Evolutionary conservation across 2,888 invertebrate species (phyloP).

Genomic region (Congeria kusceri): DNA sequence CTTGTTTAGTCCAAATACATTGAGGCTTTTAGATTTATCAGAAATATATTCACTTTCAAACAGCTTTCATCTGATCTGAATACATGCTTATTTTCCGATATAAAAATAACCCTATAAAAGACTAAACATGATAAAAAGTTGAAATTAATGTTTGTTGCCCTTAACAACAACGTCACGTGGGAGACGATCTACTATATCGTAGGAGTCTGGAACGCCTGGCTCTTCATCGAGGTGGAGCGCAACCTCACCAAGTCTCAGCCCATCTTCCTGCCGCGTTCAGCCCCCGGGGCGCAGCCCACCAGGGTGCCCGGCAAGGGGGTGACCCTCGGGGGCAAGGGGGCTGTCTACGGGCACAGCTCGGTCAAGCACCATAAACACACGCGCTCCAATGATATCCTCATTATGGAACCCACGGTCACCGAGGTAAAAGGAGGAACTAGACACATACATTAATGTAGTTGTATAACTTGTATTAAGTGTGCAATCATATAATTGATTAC

Average conservation of each 20-base stretch:
- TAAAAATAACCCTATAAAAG: too few relatives aligned
- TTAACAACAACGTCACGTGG: not conserved
- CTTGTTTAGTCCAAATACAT: too few relatives aligned
- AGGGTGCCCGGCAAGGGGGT: not conserved
- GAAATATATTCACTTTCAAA: too few relatives aligned
- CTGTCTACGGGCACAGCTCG: constrained; percentile 21
- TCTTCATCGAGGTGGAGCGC: constrained; percentile 35
- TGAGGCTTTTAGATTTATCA: too few relatives aligned
- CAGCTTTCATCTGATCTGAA: too few relatives aligned
- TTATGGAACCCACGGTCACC: constrained; percentile 31
- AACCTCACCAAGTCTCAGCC: constrained; percentile 41
- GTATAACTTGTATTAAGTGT: too few relatives aligned
- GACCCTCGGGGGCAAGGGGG: constrained; percentile 19
- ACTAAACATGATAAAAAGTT: too few relatives aligned
- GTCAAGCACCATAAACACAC: constrained; percentile 32
- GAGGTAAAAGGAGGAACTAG: too few relatives aligned
- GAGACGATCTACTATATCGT: constrained; percentile 23
- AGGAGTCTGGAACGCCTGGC: constrained; percentile 6
- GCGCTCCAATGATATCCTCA: constrained; percentile 44
- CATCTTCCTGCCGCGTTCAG: constrained; percentile 34
- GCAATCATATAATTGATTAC: too few relatives aligned
- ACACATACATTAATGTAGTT: too few relatives aligned
- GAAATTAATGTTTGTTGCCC: too few relatives aligned
- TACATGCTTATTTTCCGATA: too few relatives aligned
- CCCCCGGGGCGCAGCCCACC: constrained; percentile 2